Conservation (phyloP, 2,797 vertebrate species). For the Petrocephalus schoutedeni region DNA sequence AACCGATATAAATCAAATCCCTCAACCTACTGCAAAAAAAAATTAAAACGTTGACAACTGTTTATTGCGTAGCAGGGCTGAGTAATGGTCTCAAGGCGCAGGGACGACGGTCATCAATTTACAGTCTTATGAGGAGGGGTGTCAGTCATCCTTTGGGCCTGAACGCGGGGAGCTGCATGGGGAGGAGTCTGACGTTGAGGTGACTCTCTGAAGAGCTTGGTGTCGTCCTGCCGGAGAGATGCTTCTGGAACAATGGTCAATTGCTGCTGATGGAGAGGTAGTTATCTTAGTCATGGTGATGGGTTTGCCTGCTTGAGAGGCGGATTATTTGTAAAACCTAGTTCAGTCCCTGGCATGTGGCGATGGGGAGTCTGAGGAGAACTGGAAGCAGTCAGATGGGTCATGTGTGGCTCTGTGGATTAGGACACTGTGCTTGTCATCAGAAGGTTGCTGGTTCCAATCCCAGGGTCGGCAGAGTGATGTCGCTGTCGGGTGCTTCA, state of each 20-base stretch:
- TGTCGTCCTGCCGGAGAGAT: slow-evolving; percentile 34
- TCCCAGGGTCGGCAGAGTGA: neutral
- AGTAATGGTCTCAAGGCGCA: slow-evolving; percentile 56
- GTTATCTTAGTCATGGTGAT: slow-evolving; percentile 75
- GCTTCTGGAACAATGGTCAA: slow-evolving; percentile 51
- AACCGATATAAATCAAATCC: slow-evolving; percentile 60
- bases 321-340: slow-evolving; percentile 69
- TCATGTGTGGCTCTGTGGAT: neutral
- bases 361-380: slow-evolving; percentile 42
- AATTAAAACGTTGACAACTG: slow-evolving; percentile 35
- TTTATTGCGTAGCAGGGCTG: slow-evolving; percentile 53
- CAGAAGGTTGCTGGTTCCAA: neutral
- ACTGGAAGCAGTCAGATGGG: slow-evolving; percentile 33
- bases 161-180: slow-evolving; percentile 30
- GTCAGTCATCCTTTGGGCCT: slow-evolving; percentile 43
- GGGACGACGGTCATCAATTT: slow-evolving; percentile 65
- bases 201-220: slow-evolving; percentile 54
- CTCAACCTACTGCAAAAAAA: slow-evolving; percentile 59
- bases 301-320: slow-evolving; percentile 69
- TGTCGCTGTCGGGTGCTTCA: neutral
- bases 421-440: neutral
- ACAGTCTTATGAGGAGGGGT: slow-evolving; percentile 61
- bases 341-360: slow-evolving; percentile 58
- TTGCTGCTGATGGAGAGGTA: slow-evolving; percentile 50
- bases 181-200: slow-evolving; percentile 49